Conservation (phyloP, 2,797 vertebrate genomes). For the Antennarius maculatus region DNA sequence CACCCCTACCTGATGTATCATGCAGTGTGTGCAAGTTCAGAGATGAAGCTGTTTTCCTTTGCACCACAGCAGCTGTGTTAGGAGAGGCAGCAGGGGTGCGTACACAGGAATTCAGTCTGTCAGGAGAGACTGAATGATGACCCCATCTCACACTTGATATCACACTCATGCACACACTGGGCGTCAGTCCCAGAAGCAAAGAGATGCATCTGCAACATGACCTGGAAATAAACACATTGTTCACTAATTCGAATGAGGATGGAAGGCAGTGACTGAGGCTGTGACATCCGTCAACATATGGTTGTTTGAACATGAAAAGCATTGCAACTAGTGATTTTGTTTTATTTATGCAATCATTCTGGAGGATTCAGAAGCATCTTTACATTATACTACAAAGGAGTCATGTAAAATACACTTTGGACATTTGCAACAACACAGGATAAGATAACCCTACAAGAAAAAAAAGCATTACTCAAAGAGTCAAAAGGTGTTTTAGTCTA, state of each 20-base stretch:
- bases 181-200: slow-evolving; percentile 37
- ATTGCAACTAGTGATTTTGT: slow-evolving; percentile 19
- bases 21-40: slow-evolving; percentile 34
- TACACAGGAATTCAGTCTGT: slow-evolving; percentile 57
- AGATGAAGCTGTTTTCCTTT: slow-evolving; percentile 32
- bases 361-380: slow-evolving; percentile 31
- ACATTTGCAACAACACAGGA: slow-evolving; percentile 44
- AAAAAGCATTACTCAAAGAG: slow-evolving; percentile 10
- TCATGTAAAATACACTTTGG: slow-evolving; percentile 32
- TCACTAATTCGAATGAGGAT: slow-evolving; percentile 26
- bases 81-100: slow-evolving; percentile 33
- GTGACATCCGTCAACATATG: slow-evolving; percentile 17
- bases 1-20: slow-evolving; percentile 47
- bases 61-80: slow-evolving; percentile 47
- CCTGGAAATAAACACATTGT: slow-evolving; percentile 37
- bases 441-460: slow-evolving; percentile 5
- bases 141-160: slow-evolving; percentile 46
- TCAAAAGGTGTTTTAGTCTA: slow-evolving; percentile 1
- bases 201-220: slow-evolving; percentile 20
- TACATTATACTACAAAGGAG: slow-evolving; percentile 40
- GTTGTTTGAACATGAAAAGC: slow-evolving; percentile 45
- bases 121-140: slow-evolving; percentile 58
- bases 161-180: slow-evolving; percentile 14
- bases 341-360: slow-evolving; percentile 19
- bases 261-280: slow-evolving; percentile 4